These are phyloP conservation scores for Dermatophagoides farinae DNA, from an alignment of 1,140 invertebrate species.

Conservation along the genomic window DNA sequence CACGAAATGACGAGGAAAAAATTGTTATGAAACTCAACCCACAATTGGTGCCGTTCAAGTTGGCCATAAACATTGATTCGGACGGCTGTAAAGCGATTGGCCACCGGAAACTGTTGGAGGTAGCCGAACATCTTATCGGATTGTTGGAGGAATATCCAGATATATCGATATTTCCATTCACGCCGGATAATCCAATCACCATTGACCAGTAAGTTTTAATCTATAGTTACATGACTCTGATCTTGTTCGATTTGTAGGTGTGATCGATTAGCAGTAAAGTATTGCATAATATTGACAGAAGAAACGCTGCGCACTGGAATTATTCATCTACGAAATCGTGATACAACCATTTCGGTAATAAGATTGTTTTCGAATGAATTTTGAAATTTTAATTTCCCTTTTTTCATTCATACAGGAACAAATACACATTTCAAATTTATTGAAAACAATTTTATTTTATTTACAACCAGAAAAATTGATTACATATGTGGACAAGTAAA, in stretches of 20 bases:
- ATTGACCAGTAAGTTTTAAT: background rate
- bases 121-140: background rate
- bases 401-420: conserved; percentile 1
- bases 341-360: background rate
- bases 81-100: background rate
- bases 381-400: background rate
- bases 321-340: conserved; percentile 1
- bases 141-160: background rate
- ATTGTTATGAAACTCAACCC: background rate
- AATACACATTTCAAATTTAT: background rate
- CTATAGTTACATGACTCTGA: background rate
- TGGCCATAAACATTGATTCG: background rate
- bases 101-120: background rate
- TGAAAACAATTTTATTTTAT: conserved; percentile 4
- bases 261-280: background rate
- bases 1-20: background rate
- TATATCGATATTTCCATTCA: background rate
- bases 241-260: background rate
- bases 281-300: background rate
- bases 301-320: conserved; percentile 1
- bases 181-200: background rate
- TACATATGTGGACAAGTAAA: no score
- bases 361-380: background rate
- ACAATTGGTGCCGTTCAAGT: background rate
- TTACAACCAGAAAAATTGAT: background rate